A percentile compares a stretch with the other conserved stretches of the same genome.
phyloP scores from a whole-genome alignment of 2,888 invertebrate genomes.

The Lumbricus terrestris region DNA sequence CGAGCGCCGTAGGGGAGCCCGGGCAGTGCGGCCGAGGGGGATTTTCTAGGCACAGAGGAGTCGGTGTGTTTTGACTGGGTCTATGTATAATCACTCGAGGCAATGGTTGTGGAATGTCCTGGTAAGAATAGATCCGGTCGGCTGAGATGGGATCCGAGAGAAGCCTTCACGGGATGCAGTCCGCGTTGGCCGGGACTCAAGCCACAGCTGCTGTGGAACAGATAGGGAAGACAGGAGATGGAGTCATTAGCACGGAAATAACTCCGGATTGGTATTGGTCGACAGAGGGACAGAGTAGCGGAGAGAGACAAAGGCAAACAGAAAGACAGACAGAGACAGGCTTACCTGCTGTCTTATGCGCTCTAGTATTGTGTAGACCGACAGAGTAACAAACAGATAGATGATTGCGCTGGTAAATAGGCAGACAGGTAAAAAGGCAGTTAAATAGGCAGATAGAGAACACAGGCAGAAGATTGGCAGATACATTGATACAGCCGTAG shows the following conservation, averaged over 20 bases:
- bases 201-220: background rate
- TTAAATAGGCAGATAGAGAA: no score
- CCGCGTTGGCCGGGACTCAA: background rate
- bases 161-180: background rate
- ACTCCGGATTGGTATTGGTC: background rate
- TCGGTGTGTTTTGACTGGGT: background rate
- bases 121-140: background rate
- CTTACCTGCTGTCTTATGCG: constrained; percentile 16
- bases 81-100: background rate
- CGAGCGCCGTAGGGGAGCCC: background rate
- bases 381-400: background rate
- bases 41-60: background rate
- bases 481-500: background rate
- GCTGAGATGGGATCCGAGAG: background rate
- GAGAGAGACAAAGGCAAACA: constrained; percentile 17
- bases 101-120: background rate
- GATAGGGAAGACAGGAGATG: background rate
- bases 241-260: background rate
- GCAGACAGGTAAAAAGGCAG: no score
- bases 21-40: background rate
- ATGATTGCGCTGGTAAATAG: background rate
- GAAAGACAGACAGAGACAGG: constrained; percentile 29
- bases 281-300: background rate
- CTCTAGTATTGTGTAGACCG: no score
- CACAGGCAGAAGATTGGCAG: background rate